Evolutionary conservation across 1,140 invertebrate species (phyloP).

Genomic region (Maconellicoccus hirsutus): DNA sequence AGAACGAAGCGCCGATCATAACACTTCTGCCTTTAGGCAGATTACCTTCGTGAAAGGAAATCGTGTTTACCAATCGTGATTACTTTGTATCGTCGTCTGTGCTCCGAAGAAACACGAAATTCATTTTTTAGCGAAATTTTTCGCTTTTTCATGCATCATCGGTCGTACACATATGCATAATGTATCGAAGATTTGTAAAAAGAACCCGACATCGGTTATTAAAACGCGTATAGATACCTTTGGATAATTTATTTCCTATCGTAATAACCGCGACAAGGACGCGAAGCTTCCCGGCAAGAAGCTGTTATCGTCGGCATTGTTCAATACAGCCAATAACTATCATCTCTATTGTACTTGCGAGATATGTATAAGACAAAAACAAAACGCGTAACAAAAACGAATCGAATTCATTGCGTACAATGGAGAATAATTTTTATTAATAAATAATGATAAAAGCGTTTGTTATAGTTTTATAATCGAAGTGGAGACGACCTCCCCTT

Average conservation of each 20-base stretch:
- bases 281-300: slow-evolving; percentile 12
- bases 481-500: slow-evolving; percentile 8
- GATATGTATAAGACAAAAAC: slow-evolving; percentile 9
- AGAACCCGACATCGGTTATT: too few species aligned
- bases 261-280: not conserved
- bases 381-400: slow-evolving; percentile 15
- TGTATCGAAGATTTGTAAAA: too few species aligned
- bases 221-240: not conserved
- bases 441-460: slow-evolving; percentile 21
- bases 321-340: slow-evolving; percentile 9
- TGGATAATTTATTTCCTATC: not conserved
- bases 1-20: not conserved
- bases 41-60: too few species aligned
- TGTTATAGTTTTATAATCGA: slow-evolving; percentile 20
- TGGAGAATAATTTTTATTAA: slow-evolving; percentile 15
- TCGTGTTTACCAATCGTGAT: too few species aligned
- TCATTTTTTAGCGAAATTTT: too few species aligned
- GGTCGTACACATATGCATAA: too few species aligned
- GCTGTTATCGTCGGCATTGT: slow-evolving; percentile 18
- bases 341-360: not conserved
- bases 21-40: not conserved
- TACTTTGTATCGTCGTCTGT: too few species aligned
- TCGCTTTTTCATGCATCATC: too few species aligned
- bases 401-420: slow-evolving; percentile 16
- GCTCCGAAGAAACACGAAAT: too few species aligned